These are phyloP conservation scores for Austrofundulus limnaeus DNA, from an alignment of 2,113 vertebrate genomes.

Conservation along the genomic window DNA sequence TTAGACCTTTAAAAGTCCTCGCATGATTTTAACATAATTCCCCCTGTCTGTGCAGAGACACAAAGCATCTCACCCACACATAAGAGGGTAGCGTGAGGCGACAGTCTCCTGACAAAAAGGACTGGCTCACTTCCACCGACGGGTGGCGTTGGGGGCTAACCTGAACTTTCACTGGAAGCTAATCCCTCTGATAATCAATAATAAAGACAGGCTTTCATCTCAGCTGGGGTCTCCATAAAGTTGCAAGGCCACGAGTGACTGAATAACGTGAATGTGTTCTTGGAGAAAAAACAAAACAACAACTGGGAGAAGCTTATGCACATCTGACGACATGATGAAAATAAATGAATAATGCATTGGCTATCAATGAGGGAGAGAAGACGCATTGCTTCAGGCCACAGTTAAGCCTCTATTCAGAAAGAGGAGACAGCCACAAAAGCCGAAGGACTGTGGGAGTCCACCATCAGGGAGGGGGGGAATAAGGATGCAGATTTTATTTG, in stretches of 20 bases:
- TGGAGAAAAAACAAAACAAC: conserved; percentile 45
- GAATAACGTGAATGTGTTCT: conserved; percentile 45
- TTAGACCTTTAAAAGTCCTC: conserved; percentile 5
- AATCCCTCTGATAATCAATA: conserved; percentile 78
- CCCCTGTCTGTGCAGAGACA: conserved; percentile 10
- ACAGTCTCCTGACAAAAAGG: conserved; percentile 56
- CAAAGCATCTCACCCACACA: conserved; percentile 31
- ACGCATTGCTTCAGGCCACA: conserved; percentile 77
- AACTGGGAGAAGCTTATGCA: conserved; percentile 70
- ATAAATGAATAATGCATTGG: conserved; percentile 82
- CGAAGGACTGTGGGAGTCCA: conserved; percentile 75
- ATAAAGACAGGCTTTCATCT: conserved; percentile 68
- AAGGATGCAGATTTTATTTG: conserved; percentile 61
- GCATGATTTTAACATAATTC: conserved; percentile 40
- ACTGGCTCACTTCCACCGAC: conserved; percentile 50
- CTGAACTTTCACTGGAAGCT: conserved; percentile 58
- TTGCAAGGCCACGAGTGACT: conserved; percentile 66
- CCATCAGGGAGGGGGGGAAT: conserved; percentile 67
- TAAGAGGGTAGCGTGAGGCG: conserved; percentile 56
- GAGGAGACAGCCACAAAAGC: conserved; percentile 80
- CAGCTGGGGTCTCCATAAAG: conserved; percentile 59
- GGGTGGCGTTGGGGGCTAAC: conserved; percentile 54
- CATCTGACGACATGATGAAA: conserved; percentile 79
- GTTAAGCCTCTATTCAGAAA: conserved; percentile 80
- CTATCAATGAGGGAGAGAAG: conserved; percentile 80